These are phyloP conservation scores for Mythimna albipuncta DNA, from an alignment of 2,888 invertebrate species.

Conservation along the genomic window DNA sequence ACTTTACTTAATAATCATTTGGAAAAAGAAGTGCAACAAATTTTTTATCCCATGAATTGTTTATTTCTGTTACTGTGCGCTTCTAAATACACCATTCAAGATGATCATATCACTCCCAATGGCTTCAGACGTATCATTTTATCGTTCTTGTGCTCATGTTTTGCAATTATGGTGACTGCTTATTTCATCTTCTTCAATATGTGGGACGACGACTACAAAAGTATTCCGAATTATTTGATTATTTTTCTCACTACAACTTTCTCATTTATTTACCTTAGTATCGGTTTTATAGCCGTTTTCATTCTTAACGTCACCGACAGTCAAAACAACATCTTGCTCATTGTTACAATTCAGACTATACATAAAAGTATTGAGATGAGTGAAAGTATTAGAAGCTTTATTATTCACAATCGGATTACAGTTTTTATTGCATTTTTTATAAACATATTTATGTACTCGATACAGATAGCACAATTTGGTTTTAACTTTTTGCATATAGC, in stretches of 20 bases:
- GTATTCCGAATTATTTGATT: background rate
- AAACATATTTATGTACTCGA: background rate
- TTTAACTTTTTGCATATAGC: background rate
- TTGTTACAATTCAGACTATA: slow-evolving; percentile 9
- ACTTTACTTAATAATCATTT: background rate
- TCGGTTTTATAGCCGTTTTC: slow-evolving; percentile 7
- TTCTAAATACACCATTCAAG: background rate
- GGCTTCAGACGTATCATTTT: background rate
- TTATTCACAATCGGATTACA: slow-evolving; percentile 14
- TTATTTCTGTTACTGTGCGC: background rate
- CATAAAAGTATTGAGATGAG: slow-evolving; percentile 4
- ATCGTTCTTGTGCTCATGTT: background rate
- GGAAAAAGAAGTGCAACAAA: background rate
- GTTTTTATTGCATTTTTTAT: background rate
- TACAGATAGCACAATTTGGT: background rate
- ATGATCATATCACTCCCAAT: background rate
- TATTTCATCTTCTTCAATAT: background rate
- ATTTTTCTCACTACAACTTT: background rate
- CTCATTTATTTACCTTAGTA: background rate
- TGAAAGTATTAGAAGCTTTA: background rate
- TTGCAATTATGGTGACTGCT: background rate
- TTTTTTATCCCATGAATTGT: slow-evolving; percentile 5
- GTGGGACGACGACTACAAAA: background rate
- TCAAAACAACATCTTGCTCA: slow-evolving; percentile 10
- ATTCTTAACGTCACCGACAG: slow-evolving; percentile 5